Percentiles rank a stretch among this genome's conserved stretches.
phyloP scores from a whole-genome alignment of 2,797 vertebrate species.

The Crenuchus spilurus region DNA sequence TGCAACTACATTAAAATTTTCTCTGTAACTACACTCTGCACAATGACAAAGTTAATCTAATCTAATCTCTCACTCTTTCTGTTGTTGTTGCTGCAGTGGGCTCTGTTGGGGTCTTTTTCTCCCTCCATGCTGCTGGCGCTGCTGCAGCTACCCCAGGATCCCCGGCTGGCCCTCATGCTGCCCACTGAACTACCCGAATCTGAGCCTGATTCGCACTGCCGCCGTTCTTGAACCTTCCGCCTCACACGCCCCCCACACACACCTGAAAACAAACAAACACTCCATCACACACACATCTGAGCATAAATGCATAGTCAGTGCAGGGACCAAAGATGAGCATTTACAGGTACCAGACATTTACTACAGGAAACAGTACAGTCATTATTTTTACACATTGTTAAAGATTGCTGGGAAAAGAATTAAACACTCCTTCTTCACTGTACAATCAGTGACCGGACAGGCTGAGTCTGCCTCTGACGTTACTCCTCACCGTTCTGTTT shows the following conservation, averaged over 20 bases:
- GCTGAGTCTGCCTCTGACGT: no score
- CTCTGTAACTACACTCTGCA: no score
- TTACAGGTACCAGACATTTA: no score
- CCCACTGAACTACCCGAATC: constrained; percentile 93
- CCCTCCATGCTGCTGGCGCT: constrained; percentile 94
- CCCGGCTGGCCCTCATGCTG: constrained; percentile 92
- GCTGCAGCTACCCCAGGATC: constrained; percentile 98
- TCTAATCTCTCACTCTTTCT: constrained; percentile 76
- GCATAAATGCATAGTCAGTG: no score
- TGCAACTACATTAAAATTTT: no score
- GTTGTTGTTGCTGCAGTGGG: constrained; percentile 76
- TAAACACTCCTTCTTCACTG: no score
- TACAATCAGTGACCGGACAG: no score
- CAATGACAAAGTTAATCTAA: no score
- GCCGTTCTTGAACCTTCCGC: constrained; percentile 82
- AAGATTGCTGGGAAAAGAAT: no score
- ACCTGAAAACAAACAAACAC: constrained; percentile 62
- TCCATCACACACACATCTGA: constrained; percentile 14
- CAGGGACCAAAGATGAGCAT: no score
- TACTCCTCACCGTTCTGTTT: constrained; percentile 81
- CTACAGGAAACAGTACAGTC: no score
- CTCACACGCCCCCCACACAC: constrained; percentile 70
- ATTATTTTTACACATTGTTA: no score
- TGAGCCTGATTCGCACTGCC: constrained; percentile 90
- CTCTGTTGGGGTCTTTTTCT: constrained; percentile 82